Percentiles rank a stretch among this genome's conserved stretches.
Evolutionary conservation across 1,140 invertebrate species (phyloP).

Genomic region (Dendrolimus kikuchii): DNA sequence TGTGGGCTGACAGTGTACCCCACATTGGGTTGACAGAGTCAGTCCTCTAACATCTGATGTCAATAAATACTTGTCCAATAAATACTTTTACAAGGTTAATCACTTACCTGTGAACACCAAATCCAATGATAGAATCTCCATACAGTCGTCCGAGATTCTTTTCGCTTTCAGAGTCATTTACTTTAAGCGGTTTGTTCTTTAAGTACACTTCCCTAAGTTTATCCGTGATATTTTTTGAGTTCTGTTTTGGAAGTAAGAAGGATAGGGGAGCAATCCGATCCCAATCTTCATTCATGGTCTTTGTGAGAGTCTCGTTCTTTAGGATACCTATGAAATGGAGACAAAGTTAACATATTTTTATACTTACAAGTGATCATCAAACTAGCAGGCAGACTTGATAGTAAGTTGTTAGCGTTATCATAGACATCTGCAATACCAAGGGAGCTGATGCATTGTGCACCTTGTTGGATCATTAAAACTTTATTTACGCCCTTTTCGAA

Average conservation of each 20-base stretch:
- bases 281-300: conserved; percentile 50
- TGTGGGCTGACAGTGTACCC: too few relatives aligned
- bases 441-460: neutral
- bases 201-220: conserved; percentile 30
- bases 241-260: conserved; percentile 33
- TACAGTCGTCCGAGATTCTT: conserved; percentile 37
- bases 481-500: neutral
- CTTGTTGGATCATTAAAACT: neutral
- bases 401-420: neutral
- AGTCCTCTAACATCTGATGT: too few relatives aligned
- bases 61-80: too few relatives aligned
- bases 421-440: neutral
- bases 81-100: neutral
- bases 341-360: neutral
- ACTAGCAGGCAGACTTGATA: neutral
- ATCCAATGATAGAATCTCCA: conserved; percentile 38
- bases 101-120: conserved; percentile 38
- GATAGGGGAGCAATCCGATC: conserved; percentile 42
- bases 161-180: conserved; percentile 27
- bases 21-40: too few relatives aligned
- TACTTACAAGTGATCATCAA: neutral
- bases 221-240: conserved; percentile 5
- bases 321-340: conserved; percentile 25
- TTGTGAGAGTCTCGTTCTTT: conserved; percentile 32
- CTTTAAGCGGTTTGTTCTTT: conserved; percentile 20